phyloP scores from a whole-genome alignment of 2,888 invertebrate species.

The Scelioninae gen. 1 region DNA sequence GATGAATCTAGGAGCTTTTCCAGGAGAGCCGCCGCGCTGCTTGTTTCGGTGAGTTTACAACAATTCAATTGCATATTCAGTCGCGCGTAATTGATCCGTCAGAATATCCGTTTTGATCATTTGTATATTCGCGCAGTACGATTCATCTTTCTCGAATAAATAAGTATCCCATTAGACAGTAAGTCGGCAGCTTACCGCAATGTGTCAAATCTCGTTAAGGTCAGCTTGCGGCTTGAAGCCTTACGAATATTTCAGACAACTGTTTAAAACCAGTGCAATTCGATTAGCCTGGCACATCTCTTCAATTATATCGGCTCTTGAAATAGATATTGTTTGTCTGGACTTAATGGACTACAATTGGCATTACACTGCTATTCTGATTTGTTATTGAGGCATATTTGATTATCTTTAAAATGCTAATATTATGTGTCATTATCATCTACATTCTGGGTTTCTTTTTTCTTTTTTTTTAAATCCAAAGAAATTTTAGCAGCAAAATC shows the following conservation, averaged over 20 bases:
- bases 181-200: constrained; percentile 46
- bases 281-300: constrained; percentile 49
- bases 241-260: constrained; percentile 66
- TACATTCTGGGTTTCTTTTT: too few relatives aligned
- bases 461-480: too few relatives aligned
- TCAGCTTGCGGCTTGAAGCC: constrained; percentile 55
- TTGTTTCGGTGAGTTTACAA: constrained; percentile 86
- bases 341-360: constrained; percentile 5
- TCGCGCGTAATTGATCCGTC: constrained; percentile 55
- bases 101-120: constrained; percentile 50
- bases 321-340: constrained; percentile 27
- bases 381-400: neutral
- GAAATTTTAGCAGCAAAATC: too few relatives aligned
- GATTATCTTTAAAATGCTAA: too few relatives aligned
- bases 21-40: constrained; percentile 86
- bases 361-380: neutral
- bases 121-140: constrained; percentile 6
- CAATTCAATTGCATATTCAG: constrained; percentile 43
- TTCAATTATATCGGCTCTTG: constrained; percentile 44
- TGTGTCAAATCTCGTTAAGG: constrained; percentile 61
- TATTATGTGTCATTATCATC: too few relatives aligned
- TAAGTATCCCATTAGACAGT: constrained; percentile 49
- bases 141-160: constrained; percentile 50
- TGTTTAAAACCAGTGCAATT: constrained; percentile 60
- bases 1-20: constrained; percentile 87